Percentiles rank a stretch among this genome's conserved stretches.
phyloP scores from a whole-genome alignment of 2,113 vertebrate species.

The Gallinago media region DNA sequence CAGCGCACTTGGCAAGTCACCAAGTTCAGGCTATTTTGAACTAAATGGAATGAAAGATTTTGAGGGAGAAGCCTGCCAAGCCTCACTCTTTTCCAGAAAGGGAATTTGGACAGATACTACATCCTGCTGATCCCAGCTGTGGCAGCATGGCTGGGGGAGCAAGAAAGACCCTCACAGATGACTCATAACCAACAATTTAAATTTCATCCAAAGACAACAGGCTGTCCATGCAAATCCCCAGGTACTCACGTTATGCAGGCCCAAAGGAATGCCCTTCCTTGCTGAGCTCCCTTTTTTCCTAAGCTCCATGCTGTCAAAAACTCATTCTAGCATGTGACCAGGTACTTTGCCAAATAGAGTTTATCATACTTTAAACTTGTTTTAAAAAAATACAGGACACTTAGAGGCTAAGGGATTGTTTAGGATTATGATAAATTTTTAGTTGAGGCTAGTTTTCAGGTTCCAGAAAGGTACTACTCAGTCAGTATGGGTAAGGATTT shows the following conservation, averaged over 20 bases:
- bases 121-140: conserved; percentile 63
- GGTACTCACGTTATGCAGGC: neutral
- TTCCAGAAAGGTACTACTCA: neutral
- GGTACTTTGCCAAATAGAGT: neutral
- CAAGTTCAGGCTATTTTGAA: conserved; percentile 23
- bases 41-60: neutral
- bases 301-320: neutral
- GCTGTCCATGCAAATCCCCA: neutral
- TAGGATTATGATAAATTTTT: neutral
- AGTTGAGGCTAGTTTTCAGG: neutral
- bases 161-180: neutral
- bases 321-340: neutral
- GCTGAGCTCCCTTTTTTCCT: neutral
- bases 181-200: neutral
- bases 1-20: conserved; percentile 10
- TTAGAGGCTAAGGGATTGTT: neutral
- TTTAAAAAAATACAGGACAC: neutral
- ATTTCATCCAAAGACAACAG: neutral
- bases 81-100: neutral
- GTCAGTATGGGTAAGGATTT: neutral
- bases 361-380: neutral
- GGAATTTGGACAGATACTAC: conserved; percentile 36
- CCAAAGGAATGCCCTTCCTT: neutral
- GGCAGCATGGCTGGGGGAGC: neutral
- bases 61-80: conserved; percentile 45